phyloP scores from a whole-genome alignment of 2,797 vertebrate genomes.

The Lindbergichthys nudifrons region DNA sequence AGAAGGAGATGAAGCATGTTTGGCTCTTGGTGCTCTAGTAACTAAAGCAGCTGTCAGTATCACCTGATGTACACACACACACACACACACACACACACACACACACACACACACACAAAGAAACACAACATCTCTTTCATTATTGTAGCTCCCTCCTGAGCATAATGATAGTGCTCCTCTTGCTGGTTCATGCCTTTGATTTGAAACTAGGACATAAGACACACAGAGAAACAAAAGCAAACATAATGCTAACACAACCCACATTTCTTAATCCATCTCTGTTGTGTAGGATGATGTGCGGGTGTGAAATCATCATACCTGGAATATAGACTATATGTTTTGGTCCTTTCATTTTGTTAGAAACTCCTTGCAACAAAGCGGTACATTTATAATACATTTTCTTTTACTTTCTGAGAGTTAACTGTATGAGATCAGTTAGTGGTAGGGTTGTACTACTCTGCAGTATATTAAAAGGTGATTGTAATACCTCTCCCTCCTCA shows the following conservation, averaged over 20 bases:
- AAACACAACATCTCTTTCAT: constrained; percentile 17
- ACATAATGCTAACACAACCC: constrained; percentile 20
- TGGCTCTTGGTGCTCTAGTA: constrained; percentile 38
- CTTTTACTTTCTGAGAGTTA: no score
- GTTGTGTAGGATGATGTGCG: constrained; percentile 10
- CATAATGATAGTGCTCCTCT: constrained; percentile 54
- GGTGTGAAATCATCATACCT: constrained; percentile 4
- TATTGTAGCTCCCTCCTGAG: constrained; percentile 35
- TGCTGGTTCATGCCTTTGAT: constrained; percentile 41
- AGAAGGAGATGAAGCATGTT: constrained; percentile 46
- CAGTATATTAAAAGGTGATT: no score
- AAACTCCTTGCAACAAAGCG: not conserved
- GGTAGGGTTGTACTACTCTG: no score
- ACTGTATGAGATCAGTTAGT: no score
- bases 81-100: constrained; percentile 1
- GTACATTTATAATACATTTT: no score
- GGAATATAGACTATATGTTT: not conserved
- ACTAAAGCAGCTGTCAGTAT: constrained; percentile 56
- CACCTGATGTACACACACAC: constrained; percentile 43
- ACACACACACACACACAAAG: constrained; percentile 4
- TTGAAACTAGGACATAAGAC: constrained; percentile 43
- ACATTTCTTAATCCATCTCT: constrained; percentile 20
- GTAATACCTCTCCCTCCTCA: no score
- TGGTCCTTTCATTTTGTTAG: not conserved
- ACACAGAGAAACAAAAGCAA: constrained; percentile 12